Percentiles rank a stretch among this genome's conserved stretches.
Conservation (phyloP, 2,113 vertebrate species). For the Protobothrops mucrosquamatus region DNA sequence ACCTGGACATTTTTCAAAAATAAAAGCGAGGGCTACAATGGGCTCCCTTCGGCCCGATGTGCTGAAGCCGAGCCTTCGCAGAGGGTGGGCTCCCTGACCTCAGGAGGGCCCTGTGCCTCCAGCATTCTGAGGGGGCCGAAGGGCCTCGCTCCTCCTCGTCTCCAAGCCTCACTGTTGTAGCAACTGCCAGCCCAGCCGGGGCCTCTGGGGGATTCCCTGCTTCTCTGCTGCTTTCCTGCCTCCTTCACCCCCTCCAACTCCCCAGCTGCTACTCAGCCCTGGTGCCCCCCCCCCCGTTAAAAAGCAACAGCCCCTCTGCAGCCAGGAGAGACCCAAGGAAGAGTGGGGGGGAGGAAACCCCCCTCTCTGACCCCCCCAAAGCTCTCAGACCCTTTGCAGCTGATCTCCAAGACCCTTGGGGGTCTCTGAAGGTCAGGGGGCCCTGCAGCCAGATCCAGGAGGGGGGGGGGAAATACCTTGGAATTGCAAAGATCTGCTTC, state of each 20-base stretch:
- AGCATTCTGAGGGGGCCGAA: neutral
- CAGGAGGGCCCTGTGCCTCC: neutral
- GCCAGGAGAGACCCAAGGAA: neutral
- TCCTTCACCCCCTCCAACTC: neutral
- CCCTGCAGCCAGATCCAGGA: neutral
- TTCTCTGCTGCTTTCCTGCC: neutral
- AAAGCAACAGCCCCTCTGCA: neutral
- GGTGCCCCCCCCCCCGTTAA: no score
- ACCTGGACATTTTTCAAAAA: neutral
- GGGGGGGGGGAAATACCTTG: neutral
- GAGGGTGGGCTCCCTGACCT: neutral
- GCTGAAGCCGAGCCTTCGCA: neutral
- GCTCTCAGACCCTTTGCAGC: neutral
- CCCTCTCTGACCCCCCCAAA: no score
- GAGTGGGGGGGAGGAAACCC: neutral
- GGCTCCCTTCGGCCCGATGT: neutral
- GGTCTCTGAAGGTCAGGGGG: neutral
- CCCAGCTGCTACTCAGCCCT: neutral
- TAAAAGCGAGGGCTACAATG: neutral
- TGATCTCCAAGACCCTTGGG: neutral
- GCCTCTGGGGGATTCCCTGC: neutral
- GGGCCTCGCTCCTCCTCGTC: neutral
- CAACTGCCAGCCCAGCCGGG: neutral
- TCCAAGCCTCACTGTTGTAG: neutral
- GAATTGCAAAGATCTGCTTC: neutral